phyloP scores from a whole-genome alignment of 2,113 vertebrate species.

The Columba livia region DNA sequence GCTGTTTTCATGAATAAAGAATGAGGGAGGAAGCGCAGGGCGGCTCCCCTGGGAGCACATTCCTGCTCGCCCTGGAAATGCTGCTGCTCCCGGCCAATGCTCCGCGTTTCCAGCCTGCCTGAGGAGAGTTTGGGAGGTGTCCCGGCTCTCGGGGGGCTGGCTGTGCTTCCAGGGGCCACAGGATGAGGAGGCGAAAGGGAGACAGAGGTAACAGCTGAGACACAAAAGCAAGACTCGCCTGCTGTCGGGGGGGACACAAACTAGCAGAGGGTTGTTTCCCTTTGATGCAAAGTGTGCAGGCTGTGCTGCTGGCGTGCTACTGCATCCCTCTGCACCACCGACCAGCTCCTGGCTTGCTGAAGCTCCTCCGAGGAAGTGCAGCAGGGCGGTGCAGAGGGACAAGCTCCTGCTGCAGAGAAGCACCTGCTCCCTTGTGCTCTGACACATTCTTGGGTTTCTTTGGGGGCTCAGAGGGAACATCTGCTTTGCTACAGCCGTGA shows the following conservation, averaged over 20 bases:
- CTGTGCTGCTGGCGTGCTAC: background rate
- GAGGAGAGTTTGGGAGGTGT: background rate
- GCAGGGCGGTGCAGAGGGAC: background rate
- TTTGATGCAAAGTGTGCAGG: background rate
- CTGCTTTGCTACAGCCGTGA: background rate
- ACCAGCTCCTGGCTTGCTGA: background rate
- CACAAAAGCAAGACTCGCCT: background rate
- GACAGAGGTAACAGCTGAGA: background rate
- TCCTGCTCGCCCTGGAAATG: conserved; percentile 50
- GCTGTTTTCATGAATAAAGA: conserved; percentile 60
- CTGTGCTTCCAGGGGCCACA: accelerated
- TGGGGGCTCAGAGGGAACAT: background rate
- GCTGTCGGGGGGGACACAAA: background rate
- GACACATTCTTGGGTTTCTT: conserved; percentile 77
- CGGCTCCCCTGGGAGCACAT: conserved; percentile 45
- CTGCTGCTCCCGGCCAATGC: background rate
- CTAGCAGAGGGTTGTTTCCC: background rate
- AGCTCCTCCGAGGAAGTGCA: background rate
- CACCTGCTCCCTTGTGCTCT: conserved; percentile 72
- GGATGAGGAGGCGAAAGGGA: background rate
- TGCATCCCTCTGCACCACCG: background rate
- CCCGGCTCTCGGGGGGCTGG: background rate
- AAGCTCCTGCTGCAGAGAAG: conserved; percentile 70
- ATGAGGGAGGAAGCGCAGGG: conserved; percentile 47
- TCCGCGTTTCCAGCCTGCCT: background rate